A percentile compares a stretch with the other conserved stretches of the same genome.
These are phyloP conservation scores for Thera obeliscata DNA, from an alignment of 2,888 invertebrate species.

Conservation along the genomic window DNA sequence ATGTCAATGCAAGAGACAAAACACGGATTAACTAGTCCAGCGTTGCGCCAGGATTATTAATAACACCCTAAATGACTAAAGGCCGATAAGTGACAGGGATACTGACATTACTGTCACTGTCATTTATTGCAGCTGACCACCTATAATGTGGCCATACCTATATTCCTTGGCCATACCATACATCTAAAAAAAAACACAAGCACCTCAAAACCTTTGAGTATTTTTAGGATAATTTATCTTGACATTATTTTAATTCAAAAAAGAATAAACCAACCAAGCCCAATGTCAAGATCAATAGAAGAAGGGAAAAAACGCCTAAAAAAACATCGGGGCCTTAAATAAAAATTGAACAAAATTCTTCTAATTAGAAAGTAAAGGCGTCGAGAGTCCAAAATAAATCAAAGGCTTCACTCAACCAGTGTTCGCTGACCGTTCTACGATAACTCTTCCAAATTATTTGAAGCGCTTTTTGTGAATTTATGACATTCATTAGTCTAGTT, in stretches of 20 bases:
- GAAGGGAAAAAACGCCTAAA: background rate
- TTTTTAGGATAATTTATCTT: too few relatives aligned
- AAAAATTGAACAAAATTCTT: background rate
- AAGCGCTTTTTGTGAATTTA: constrained; percentile 69
- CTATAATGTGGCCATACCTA: too few relatives aligned
- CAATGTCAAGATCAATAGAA: background rate
- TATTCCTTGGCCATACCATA: too few relatives aligned
- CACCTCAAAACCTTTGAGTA: too few relatives aligned
- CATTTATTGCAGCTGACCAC: too few relatives aligned
- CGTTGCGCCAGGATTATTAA: too few relatives aligned
- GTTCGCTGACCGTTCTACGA: constrained; percentile 48
- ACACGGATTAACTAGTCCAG: too few relatives aligned
- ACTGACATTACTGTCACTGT: too few relatives aligned
- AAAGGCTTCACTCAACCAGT: constrained; percentile 37
- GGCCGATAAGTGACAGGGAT: too few relatives aligned
- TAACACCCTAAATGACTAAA: too few relatives aligned
- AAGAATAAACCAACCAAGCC: background rate
- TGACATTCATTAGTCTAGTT: constrained; percentile 75
- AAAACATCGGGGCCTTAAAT: background rate
- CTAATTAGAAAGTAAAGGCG: constrained; percentile 27
- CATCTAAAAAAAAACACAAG: too few relatives aligned
- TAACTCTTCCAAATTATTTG: constrained; percentile 66
- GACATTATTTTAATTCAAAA: background rate
- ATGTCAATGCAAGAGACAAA: too few relatives aligned
- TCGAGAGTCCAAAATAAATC: constrained; percentile 41